A percentile compares a stretch with the other conserved stretches of the same genome.
These are phyloP conservation scores for Cavia aperea DNA, from an alignment of 2,113 vertebrate genomes.

Conservation along the genomic window DNA sequence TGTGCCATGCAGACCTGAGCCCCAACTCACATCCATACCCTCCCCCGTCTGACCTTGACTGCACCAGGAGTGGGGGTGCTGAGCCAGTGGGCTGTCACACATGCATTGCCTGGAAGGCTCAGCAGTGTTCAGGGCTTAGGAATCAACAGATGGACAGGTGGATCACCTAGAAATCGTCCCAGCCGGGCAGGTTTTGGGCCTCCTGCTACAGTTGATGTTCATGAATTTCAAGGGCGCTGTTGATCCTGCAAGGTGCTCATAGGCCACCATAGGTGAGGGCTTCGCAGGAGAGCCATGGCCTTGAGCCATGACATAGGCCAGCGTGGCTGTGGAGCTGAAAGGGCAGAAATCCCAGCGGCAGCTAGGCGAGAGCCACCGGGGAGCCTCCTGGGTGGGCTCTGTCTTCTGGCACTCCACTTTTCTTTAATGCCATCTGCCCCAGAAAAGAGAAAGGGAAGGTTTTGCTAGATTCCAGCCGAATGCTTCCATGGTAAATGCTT, in stretches of 20 bases:
- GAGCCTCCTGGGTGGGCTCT: not conserved
- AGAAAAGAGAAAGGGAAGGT: not conserved
- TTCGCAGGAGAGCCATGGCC: not conserved
- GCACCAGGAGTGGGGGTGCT: not conserved
- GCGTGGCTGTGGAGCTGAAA: not conserved
- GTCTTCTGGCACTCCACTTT: not conserved
- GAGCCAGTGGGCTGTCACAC: not conserved
- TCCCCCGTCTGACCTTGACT: not conserved
- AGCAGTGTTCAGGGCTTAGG: not conserved
- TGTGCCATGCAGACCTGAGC: not conserved
- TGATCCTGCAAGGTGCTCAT: not conserved
- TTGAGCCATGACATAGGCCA: not conserved
- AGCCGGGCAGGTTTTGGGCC: not conserved
- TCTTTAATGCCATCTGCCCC: slow-evolving; percentile 41
- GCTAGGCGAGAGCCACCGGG: not conserved
- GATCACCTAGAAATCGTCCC: slow-evolving; percentile 2
- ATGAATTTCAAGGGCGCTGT: slow-evolving; percentile 1
- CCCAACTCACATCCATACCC: not conserved
- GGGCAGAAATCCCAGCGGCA: slow-evolving; percentile 28
- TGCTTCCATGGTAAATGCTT: not conserved
- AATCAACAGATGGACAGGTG: slow-evolving; percentile 2
- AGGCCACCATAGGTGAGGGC: not conserved
- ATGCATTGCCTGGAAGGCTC: not conserved
- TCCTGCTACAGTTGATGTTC: not conserved
- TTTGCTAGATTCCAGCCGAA: not conserved